Conservation (phyloP, 35 echinoderm and acorn worm species). For the Amphiura filiformis region DNA sequence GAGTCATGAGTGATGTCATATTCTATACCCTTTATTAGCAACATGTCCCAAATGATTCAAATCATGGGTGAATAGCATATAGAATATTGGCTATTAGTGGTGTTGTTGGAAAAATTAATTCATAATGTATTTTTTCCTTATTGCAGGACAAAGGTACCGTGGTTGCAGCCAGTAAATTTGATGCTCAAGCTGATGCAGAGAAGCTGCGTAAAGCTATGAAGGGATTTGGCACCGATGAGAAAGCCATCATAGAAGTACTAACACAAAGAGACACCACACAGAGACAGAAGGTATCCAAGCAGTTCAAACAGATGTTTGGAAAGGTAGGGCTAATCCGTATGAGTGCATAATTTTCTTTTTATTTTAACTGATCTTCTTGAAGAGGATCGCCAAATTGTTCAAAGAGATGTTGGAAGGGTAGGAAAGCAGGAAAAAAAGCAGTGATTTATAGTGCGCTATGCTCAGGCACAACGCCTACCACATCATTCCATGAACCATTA, state of each 20-base stretch:
- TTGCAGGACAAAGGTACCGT: conserved; percentile 88
- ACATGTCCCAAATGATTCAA: no score
- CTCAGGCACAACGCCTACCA: no score
- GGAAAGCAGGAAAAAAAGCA: not conserved
- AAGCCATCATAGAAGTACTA: conserved; percentile 93
- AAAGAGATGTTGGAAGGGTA: no score
- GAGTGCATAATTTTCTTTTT: not conserved
- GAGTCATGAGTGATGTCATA: no score
- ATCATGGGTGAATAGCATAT: no score
- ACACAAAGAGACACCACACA: conserved; percentile 68
- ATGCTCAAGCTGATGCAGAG: conserved; percentile 81
- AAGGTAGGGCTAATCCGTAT: conserved; percentile 69
- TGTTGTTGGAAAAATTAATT: no score
- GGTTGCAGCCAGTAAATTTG: conserved; percentile 47
- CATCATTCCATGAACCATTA: no score
- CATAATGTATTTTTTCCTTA: no score
- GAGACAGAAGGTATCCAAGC: conserved; percentile 85
- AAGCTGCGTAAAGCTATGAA: conserved; percentile 94
- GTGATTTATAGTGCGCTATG: no score
- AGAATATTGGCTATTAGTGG: no score
- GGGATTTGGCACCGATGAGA: conserved; percentile 96
- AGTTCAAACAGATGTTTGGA: conserved; percentile 99
- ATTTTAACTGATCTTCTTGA: not conserved
- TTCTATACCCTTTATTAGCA: no score
- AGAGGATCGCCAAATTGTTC: no score